Evolutionary conservation across 2,888 invertebrate genomes (phyloP).

Genomic region (Oscheius sp.): DNA sequence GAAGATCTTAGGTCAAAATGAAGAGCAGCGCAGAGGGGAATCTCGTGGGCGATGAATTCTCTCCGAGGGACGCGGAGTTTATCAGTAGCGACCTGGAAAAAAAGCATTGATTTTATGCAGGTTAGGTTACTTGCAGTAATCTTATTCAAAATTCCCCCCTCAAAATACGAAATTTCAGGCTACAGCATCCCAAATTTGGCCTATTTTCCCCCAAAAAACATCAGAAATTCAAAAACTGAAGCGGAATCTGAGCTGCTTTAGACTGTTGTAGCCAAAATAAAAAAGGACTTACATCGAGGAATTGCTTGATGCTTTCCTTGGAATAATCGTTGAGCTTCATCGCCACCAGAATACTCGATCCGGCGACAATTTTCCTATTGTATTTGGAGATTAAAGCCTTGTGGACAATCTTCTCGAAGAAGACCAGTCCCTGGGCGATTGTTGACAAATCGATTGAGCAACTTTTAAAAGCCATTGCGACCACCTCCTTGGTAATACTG

Average conservation of each 20-base stretch:
- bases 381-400: constrained; percentile 89
- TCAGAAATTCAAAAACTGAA: background rate
- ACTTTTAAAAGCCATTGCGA: constrained; percentile 71
- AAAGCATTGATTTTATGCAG: background rate
- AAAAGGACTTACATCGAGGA: constrained; percentile 81
- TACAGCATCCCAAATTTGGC: background rate
- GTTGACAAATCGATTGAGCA: constrained; percentile 84
- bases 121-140: background rate
- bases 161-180: background rate
- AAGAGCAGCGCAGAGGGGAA: constrained; percentile 50
- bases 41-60: constrained; percentile 45
- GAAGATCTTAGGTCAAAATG: constrained; percentile 44
- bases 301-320: constrained; percentile 83
- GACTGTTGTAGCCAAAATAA: background rate
- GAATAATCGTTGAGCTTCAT: constrained; percentile 97
- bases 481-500: constrained; percentile 93
- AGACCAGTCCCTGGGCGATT: constrained; percentile 96
- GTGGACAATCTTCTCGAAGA: constrained; percentile 93
- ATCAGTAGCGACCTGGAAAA: constrained; percentile 35
- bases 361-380: constrained; percentile 93
- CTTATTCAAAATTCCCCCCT: background rate
- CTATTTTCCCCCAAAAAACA: background rate
- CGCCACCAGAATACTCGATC: constrained; percentile 89
- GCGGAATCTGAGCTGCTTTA: background rate
- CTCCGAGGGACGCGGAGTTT: constrained; percentile 38